Evolutionary conservation across 2,113 vertebrate species (phyloP).

Genomic region (Greenwoodochromis staneri): DNA sequence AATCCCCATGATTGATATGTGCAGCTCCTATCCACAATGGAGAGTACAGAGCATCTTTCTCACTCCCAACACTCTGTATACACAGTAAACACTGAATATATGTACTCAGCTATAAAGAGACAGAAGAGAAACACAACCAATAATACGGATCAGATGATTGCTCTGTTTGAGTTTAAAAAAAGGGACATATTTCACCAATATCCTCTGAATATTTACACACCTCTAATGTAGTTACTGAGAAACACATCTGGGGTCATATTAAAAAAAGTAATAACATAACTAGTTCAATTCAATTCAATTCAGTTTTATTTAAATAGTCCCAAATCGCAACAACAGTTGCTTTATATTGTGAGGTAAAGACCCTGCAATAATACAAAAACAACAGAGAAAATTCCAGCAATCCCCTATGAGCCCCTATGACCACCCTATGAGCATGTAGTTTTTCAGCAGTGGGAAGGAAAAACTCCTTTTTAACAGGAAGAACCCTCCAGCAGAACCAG

Average conservation of each 20-base stretch:
- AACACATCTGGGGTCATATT: background rate
- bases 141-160: background rate
- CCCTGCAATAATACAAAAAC: background rate
- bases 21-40: background rate
- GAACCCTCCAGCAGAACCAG: background rate
- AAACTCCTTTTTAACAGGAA: background rate
- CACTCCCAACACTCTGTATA: background rate
- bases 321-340: background rate
- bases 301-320: background rate
- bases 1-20: conserved; percentile 13
- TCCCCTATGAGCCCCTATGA: background rate
- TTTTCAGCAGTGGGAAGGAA: background rate
- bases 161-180: background rate
- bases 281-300: background rate
- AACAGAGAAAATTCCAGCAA: background rate
- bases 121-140: background rate
- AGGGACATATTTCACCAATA: background rate
- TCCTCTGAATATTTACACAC: background rate
- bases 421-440: background rate
- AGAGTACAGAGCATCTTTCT: background rate
- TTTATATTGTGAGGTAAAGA: background rate
- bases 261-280: background rate
- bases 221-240: background rate
- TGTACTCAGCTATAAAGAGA: background rate
- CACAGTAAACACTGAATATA: conserved; percentile 6